phyloP scores from a whole-genome alignment of 1,140 invertebrate genomes.

The Trinorchestia longiramus region DNA sequence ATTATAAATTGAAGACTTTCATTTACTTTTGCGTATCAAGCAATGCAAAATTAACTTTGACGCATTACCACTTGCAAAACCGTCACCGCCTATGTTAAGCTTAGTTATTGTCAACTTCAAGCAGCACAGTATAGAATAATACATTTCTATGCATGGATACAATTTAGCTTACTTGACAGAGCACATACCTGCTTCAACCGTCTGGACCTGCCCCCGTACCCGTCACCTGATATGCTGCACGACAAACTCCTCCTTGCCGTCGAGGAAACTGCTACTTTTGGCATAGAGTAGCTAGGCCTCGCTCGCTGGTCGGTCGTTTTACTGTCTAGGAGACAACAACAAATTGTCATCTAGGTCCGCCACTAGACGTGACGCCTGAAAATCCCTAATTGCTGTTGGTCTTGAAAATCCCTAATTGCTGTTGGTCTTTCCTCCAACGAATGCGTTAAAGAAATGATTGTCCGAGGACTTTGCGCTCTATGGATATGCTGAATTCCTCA shows the following conservation, averaged over 20 bases:
- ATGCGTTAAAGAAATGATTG: no score
- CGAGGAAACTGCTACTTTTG: conserved; percentile 97
- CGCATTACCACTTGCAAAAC: background rate
- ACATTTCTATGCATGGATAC: conserved; percentile 33
- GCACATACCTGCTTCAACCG: conserved; percentile 99
- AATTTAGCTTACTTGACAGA: conserved; percentile 72
- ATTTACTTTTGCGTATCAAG: no score
- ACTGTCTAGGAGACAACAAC: background rate
- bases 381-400: background rate
- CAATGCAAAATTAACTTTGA: no score
- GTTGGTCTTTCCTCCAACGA: no score
- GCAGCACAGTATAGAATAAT: background rate
- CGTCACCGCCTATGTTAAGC: background rate
- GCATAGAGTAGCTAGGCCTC: conserved; percentile 82
- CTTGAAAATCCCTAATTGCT: no score
- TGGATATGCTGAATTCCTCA: background rate
- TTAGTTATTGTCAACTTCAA: background rate
- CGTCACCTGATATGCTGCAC: conserved; percentile 90
- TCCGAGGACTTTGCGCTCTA: no score
- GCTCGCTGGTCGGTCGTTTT: background rate
- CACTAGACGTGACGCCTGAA: background rate
- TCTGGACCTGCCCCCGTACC: conserved; percentile 94
- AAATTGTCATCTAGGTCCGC: background rate
- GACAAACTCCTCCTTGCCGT: conserved; percentile 95
- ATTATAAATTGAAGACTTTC: background rate